A percentile compares a stretch with the other conserved stretches of the same genome.
Conservation (phyloP, 2,888 invertebrate species). For the Chalcosyrphus nemorum region DNA sequence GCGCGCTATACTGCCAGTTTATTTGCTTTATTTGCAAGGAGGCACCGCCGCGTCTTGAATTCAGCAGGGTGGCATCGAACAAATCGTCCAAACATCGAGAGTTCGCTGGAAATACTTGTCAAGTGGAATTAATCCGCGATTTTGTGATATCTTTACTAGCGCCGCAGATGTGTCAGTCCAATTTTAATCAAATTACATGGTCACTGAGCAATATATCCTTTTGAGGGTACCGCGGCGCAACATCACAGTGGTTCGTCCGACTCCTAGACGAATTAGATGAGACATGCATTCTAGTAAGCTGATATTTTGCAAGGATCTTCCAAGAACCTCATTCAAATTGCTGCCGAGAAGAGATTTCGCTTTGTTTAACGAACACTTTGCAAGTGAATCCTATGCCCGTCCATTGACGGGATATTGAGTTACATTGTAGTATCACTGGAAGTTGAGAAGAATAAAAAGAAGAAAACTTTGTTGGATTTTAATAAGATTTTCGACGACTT, state of each 20-base stretch:
- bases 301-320: slow-evolving; percentile 68
- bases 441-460: neutral
- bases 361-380: slow-evolving; percentile 63
- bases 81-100: slow-evolving; percentile 64
- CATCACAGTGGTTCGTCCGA: slow-evolving; percentile 29
- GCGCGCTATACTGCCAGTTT: slow-evolving; percentile 58
- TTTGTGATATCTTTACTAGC: slow-evolving; percentile 41
- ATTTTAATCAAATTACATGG: slow-evolving; percentile 69
- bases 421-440: slow-evolving; percentile 45
- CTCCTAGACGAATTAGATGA: slow-evolving; percentile 59
- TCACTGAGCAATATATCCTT: slow-evolving; percentile 60
- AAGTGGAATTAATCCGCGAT: slow-evolving; percentile 65
- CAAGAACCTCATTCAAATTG: slow-evolving; percentile 36
- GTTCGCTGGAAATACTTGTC: slow-evolving; percentile 66
- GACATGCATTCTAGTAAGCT: slow-evolving; percentile 56
- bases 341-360: neutral
- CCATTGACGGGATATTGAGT: slow-evolving; percentile 58
- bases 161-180: slow-evolving; percentile 38
- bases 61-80: slow-evolving; percentile 63
- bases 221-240: slow-evolving; percentile 56
- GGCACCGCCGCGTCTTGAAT: neutral
- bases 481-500: slow-evolving; percentile 62
- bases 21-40: slow-evolving; percentile 23
- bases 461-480: slow-evolving; percentile 37
- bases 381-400: slow-evolving; percentile 51